A percentile compares a stretch with the other conserved stretches of the same genome.
These are phyloP conservation scores for Pitangus sulphuratus DNA, from an alignment of 2,797 vertebrate species.

Conservation along the genomic window DNA sequence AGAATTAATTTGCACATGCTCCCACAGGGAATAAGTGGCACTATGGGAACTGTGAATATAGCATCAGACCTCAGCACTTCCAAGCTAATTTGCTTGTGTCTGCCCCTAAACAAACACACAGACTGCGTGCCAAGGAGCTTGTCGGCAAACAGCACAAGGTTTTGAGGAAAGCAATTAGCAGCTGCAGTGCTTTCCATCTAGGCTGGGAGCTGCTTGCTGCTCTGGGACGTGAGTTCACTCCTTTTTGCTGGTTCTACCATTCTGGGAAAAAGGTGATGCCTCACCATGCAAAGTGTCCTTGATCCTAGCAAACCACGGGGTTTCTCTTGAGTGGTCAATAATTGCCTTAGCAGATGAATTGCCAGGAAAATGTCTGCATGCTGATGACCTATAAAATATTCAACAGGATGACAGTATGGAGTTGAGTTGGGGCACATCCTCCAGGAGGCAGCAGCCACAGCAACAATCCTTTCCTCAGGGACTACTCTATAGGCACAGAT, in stretches of 20 bases:
- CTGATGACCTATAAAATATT: not conserved
- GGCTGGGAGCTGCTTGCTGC: not conserved
- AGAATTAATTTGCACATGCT: constrained; percentile 64
- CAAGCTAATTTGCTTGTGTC: constrained; percentile 44
- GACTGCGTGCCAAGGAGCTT: constrained; percentile 50
- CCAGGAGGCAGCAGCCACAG: not conserved
- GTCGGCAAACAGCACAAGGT: constrained; percentile 1
- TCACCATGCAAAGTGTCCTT: not conserved
- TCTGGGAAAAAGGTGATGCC: not conserved
- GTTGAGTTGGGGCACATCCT: not conserved
- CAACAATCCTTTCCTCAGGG: not conserved
- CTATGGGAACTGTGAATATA: constrained; percentile 21
- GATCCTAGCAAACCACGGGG: not conserved
- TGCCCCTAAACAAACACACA: constrained; percentile 40
- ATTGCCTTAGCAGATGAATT: not conserved
- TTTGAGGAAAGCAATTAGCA: constrained; percentile 57
- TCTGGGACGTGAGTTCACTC: not conserved
- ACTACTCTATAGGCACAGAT: not conserved
- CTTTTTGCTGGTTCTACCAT: not conserved
- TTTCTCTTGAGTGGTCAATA: not conserved
- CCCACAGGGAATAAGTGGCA: constrained; percentile 43
- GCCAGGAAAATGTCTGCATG: not conserved
- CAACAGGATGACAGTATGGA: not conserved
- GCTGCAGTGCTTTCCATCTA: not conserved
- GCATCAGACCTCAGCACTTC: constrained; percentile 11